Conservation (phyloP, 2,888 invertebrate species). For the Tachina fera region DNA sequence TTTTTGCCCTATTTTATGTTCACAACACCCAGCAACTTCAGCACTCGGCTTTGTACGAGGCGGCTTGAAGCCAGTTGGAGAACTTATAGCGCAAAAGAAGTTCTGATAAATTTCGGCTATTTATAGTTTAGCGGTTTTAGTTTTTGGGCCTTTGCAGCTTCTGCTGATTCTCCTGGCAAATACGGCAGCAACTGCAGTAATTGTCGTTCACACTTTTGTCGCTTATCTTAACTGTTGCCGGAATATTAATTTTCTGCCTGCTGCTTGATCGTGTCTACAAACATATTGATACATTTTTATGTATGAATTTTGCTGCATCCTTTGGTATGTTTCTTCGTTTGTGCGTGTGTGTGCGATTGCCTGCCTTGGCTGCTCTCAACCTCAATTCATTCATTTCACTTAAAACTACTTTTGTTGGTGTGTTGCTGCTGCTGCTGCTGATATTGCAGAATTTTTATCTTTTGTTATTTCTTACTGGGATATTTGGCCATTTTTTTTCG, state of each 20-base stretch:
- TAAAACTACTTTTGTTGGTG: constrained; percentile 53
- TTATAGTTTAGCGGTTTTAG: constrained; percentile 67
- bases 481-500: constrained; percentile 30
- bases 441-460: constrained; percentile 63
- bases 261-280: constrained; percentile 73
- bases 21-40: constrained; percentile 29
- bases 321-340: neutral
- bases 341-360: neutral
- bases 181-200: constrained; percentile 71
- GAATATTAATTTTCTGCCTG: constrained; percentile 81
- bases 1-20: constrained; percentile 67
- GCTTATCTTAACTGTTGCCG: constrained; percentile 81
- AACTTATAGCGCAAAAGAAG: too few species aligned
- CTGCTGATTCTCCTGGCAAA: constrained; percentile 63
- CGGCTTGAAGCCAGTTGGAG: constrained; percentile 25
- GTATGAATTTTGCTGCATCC: constrained; percentile 70
- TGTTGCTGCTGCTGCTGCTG: constrained; percentile 53
- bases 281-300: neutral
- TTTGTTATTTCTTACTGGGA: constrained; percentile 60
- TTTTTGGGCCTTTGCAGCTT: constrained; percentile 73
- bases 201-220: constrained; percentile 74
- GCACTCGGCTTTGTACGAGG: constrained; percentile 19
- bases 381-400: constrained; percentile 62
- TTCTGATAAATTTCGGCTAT: constrained; percentile 58
- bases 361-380: constrained; percentile 27